Conservation (phyloP, 2,797 vertebrate species). For the Ceyx erithaca region DNA sequence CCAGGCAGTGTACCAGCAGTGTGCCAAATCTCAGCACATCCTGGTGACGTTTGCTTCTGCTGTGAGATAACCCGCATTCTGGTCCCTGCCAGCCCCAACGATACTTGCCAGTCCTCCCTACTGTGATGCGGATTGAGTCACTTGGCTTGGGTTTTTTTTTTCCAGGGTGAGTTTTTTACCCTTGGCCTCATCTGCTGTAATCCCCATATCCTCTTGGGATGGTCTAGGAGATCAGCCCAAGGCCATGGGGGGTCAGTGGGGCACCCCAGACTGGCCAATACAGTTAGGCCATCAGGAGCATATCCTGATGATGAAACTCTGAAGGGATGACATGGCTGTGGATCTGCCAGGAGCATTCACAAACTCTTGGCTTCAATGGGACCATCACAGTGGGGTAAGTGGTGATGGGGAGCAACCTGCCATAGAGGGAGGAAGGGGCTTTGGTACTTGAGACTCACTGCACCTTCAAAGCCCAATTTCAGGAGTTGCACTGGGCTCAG, state of each 20-base stretch:
- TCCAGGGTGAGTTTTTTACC: background rate
- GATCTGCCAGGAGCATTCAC: background rate
- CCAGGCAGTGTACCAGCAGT: background rate
- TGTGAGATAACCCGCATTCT: background rate
- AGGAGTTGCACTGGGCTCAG: background rate
- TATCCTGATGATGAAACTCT: background rate
- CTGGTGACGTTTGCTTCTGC: background rate
- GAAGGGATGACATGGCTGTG: background rate
- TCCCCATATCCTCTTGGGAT: background rate
- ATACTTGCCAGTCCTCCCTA: rapidly evolving
- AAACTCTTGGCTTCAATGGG: background rate
- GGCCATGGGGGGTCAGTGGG: rapidly evolving
- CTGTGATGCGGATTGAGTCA: rapidly evolving
- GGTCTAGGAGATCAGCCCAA: background rate
- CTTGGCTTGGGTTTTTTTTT: background rate
- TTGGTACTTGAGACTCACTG: background rate
- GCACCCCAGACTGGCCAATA: rapidly evolving
- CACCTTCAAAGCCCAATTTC: background rate
- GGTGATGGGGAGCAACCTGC: background rate
- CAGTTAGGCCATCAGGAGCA: background rate
- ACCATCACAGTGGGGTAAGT: background rate
- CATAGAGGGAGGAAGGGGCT: background rate
- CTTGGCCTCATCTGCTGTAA: background rate
- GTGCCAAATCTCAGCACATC: background rate
- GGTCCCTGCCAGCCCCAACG: rapidly evolving